A percentile compares a stretch with the other conserved stretches of the same genome.
phyloP scores from a whole-genome alignment of 1,140 invertebrate species.

The Megalopta genalis region DNA sequence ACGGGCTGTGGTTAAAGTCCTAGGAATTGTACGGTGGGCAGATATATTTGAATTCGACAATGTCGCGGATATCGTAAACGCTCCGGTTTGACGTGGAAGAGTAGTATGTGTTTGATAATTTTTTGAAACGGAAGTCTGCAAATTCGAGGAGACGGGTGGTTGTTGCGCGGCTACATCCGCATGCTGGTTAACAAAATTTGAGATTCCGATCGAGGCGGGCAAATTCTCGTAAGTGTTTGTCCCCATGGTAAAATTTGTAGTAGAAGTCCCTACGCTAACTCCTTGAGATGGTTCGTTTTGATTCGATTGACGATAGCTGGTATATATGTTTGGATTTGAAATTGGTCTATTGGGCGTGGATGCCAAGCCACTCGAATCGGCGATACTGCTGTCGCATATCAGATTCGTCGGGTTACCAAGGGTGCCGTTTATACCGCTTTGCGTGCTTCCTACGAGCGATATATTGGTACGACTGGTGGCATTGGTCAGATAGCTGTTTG shows the following conservation, averaged over 20 bases:
- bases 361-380: conserved; percentile 67
- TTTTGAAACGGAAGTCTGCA: conserved; percentile 57
- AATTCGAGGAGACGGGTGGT: conserved; percentile 5
- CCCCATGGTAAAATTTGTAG: conserved; percentile 70
- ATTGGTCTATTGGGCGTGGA: conserved; percentile 69
- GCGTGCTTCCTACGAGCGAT: conserved; percentile 67
- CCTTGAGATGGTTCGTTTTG: conserved; percentile 66
- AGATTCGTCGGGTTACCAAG: conserved; percentile 70
- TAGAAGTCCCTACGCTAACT: conserved; percentile 66
- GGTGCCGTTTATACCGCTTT: conserved; percentile 69
- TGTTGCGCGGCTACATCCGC: conserved; percentile 54
- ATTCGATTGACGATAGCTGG: conserved; percentile 71
- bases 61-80: conserved; percentile 77
- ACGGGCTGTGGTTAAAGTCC: conserved; percentile 64
- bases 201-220: conserved; percentile 59
- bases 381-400: conserved; percentile 67
- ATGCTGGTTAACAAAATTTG: conserved; percentile 32
- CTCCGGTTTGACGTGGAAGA: conserved; percentile 71
- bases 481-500: conserved; percentile 71
- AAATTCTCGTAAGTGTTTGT: conserved; percentile 76
- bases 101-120: conserved; percentile 74
- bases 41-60: conserved; percentile 70
- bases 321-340: conserved; percentile 70
- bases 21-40: conserved; percentile 79
- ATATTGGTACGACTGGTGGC: conserved; percentile 71